Evolutionary conservation across 1,140 invertebrate species (phyloP).

Genomic region (Solenopsis fugax): DNA sequence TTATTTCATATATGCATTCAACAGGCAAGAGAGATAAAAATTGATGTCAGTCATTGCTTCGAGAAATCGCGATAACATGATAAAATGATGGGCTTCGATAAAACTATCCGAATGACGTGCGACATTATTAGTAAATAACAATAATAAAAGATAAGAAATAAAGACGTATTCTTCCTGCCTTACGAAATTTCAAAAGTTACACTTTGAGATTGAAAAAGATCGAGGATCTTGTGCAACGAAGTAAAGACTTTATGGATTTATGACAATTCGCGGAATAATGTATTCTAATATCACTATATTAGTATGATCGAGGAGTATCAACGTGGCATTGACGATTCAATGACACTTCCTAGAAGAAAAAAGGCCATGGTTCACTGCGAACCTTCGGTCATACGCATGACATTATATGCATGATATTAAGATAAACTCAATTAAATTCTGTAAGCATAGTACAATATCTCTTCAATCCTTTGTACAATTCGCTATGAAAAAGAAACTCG

Average conservation of each 20-base stretch:
- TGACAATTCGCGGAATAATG: background rate
- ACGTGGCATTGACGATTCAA: conserved; percentile 21
- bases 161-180: background rate
- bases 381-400: conserved; percentile 7
- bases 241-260: background rate
- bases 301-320: conserved; percentile 16
- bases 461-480: background rate
- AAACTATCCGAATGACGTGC: background rate
- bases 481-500: background rate
- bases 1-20: background rate
- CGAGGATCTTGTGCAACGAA: background rate
- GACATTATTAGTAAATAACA: background rate
- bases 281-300: conserved; percentile 15
- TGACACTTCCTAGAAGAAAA: conserved; percentile 27
- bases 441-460: background rate
- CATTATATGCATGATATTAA: background rate
- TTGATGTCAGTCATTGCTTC: background rate
- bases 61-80: background rate
- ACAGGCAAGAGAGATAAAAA: background rate
- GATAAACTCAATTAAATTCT: conserved; percentile 2
- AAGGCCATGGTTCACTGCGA: background rate
- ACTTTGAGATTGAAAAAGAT: background rate
- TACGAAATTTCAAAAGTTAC: conserved; percentile 5
- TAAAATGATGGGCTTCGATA: background rate
- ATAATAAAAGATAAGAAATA: conserved; percentile 2